Conservation (phyloP, 1,140 invertebrate species). For the Aphelenchoides avenae region DNA sequence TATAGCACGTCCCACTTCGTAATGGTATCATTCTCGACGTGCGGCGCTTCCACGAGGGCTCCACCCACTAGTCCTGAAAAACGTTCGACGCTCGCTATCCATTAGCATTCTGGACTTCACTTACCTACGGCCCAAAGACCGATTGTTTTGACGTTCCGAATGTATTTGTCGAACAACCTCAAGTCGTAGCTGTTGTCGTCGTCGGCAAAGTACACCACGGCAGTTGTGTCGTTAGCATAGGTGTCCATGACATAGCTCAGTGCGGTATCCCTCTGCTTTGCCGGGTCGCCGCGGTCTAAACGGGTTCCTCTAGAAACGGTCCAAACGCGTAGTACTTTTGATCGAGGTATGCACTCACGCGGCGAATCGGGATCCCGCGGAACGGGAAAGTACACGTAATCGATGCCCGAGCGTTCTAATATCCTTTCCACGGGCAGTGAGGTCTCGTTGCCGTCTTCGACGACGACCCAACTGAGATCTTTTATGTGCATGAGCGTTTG, state of each 20-base stretch:
- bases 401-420: conserved; percentile 1
- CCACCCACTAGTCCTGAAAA: conserved; percentile 16
- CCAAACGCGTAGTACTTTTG: not conserved
- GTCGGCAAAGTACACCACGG: conserved; percentile 19
- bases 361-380: not conserved
- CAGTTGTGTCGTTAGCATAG: not conserved
- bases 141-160: conserved; percentile 20
- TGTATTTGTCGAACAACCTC: conserved; percentile 16
- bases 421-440: not conserved
- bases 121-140: conserved; percentile 26
- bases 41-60: conserved; percentile 22
- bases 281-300: not conserved
- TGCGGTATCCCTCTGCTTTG: conserved; percentile 10
- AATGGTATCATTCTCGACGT: conserved; percentile 25
- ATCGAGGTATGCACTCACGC: not conserved
- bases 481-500: not conserved
- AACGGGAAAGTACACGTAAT: conserved; percentile 1
- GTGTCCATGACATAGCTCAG: conserved; percentile 11
- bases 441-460: conserved; percentile 5
- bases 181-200: conserved; percentile 22
- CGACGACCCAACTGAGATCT: conserved; percentile 17
- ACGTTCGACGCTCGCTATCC: not conserved
- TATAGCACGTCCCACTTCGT: conserved; percentile 16
- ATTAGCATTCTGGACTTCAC: not conserved
- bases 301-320: not conserved